Evolutionary conservation across 2,888 invertebrate genomes (phyloP), one percentile per base, ranked within the genome.

Genomic region (Dicyrtoma fusca): DNA sequence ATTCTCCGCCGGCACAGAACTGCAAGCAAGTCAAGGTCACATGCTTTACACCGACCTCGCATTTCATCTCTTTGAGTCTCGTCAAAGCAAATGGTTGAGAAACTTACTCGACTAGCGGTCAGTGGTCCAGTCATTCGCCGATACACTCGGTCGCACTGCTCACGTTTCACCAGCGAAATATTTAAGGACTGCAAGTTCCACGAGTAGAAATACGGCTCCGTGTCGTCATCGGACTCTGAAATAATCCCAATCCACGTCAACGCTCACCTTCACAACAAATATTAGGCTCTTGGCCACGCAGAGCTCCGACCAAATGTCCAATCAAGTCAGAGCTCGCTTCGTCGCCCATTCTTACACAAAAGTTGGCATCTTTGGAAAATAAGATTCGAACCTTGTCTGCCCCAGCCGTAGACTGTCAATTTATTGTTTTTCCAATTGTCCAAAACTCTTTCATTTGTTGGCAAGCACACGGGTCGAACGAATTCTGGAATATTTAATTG

Each of bases 1-100:
- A 49, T 23, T 78, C 75, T 8, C 76, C 79, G 21, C 74, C 75
- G 5, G 73, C 72, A 51, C 79, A 79, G 61, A 77, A 76, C 74
- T 75, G 57, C 45, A n/a, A n/a, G n/a, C n/a, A n/a, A n/a, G n/a
- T n/a, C n/a, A n/a, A n/a, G n/a, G n/a, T n/a, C n/a, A n/a, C n/a
- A n/a, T n/a, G n/a, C n/a, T n/a, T n/a, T n/a, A n/a, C n/a, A n/a
- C n/a, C n/a, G n/a, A n/a, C n/a, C n/a, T n/a, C n/a, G n/a, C n/a
- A n/a, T n/a, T n/a, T n/a, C n/a, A n/a, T n/a, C n/a, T n/a, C n/a
- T n/a, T n/a, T n/a, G n/a, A n/a, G n/a, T n/a, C n/a, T n/a, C n/a
- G n/a, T n/a, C n/a, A n/a, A n/a, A n/a, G n/a, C n/a, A n/a, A n/a
- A n/a, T n/a, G n/a, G n/a, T n/a, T n/a, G n/a, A n/a, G n/a, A n/a